Conservation (phyloP, 35 echinoderm and acorn worm species). For the Ophioderma brevispina region DNA sequence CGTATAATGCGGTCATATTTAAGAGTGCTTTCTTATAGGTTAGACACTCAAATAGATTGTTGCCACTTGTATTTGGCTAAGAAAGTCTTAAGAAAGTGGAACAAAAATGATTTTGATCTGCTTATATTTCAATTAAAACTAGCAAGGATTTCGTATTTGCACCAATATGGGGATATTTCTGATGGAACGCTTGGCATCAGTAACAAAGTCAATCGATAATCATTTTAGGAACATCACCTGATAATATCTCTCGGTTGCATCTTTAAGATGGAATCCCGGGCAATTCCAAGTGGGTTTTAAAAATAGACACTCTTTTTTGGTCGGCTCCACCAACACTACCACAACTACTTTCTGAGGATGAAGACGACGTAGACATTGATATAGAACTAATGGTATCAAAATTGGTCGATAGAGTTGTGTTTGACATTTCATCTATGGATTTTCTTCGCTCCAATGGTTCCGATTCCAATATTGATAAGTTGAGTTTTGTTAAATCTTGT, state of each 20-base stretch:
- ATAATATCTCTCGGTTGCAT: neutral
- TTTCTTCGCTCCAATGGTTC: neutral
- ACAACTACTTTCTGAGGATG: slow-evolving; percentile 83
- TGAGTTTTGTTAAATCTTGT: neutral
- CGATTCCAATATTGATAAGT: neutral
- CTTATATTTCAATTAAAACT: too few relatives aligned
- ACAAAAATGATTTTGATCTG: too few relatives aligned
- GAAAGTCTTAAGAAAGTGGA: too few relatives aligned
- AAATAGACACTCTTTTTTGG: neutral
- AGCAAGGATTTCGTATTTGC: too few relatives aligned
- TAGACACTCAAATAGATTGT: too few relatives aligned
- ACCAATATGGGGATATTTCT: too few relatives aligned
- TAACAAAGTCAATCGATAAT: too few relatives aligned
- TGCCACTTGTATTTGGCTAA: too few relatives aligned
- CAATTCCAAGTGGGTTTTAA: neutral
- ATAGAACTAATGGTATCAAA: slow-evolving; percentile 39
- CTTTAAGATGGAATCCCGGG: neutral
- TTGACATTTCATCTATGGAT: slow-evolving; percentile 28
- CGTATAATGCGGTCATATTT: too few relatives aligned
- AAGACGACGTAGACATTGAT: slow-evolving; percentile 90
- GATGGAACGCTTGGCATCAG: too few relatives aligned
- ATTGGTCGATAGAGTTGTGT: slow-evolving; percentile 8
- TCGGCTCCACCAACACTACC: slow-evolving; percentile 84
- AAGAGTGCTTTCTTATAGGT: too few relatives aligned
- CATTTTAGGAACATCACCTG: too few relatives aligned